Conservation (phyloP, 2,797 vertebrate species). For the Brachyrhaphis roseni region DNA sequence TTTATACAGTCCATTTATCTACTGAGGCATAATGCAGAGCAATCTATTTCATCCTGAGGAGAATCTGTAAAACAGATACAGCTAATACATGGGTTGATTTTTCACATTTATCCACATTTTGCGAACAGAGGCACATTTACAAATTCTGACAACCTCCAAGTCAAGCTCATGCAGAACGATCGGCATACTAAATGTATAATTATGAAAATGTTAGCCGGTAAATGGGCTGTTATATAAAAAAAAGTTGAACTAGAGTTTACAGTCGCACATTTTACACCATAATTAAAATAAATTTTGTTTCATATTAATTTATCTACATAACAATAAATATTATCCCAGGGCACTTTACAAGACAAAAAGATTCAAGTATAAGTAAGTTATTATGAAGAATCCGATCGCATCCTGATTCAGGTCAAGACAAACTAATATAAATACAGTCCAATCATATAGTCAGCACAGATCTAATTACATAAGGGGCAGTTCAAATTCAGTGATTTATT, state of each 20-base stretch:
- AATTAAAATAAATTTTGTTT: background rate
- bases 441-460: background rate
- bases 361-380: background rate
- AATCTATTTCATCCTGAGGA: slow-evolving; percentile 9
- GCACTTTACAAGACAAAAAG: background rate
- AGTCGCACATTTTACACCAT: background rate
- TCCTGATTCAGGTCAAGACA: background rate
- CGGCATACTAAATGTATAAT: background rate
- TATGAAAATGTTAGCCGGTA: background rate
- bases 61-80: background rate
- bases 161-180: background rate
- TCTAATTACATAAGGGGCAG: background rate
- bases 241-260: background rate
- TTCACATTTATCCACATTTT: background rate
- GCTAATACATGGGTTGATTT: background rate
- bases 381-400: background rate
- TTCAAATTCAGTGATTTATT: background rate
- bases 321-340: background rate
- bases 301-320: background rate
- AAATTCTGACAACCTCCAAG: background rate
- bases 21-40: background rate
- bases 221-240: background rate
- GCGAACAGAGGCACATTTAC: background rate
- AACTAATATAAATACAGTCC: background rate
- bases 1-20: background rate